Evolutionary conservation across 2,888 invertebrate genomes (phyloP).

Genomic region (Meta bourneti): DNA sequence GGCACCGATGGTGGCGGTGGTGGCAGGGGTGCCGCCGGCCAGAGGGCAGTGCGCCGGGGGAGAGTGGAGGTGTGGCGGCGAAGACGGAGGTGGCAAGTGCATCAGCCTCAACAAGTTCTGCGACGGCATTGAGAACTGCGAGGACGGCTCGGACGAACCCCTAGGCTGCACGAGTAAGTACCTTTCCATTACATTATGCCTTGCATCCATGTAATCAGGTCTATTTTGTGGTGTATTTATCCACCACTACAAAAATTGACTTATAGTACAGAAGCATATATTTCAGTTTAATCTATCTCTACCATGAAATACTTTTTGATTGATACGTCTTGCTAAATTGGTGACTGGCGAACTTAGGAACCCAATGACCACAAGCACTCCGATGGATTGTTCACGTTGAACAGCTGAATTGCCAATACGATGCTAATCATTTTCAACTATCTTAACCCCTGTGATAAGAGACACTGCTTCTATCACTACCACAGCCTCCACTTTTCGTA

Average conservation of each 20-base stretch:
- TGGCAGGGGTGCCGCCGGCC: slow-evolving; percentile 23
- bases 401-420: too few species aligned
- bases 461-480: too few species aligned
- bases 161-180: slow-evolving; percentile 89
- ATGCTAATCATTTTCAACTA: too few species aligned
- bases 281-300: too few species aligned
- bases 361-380: too few species aligned
- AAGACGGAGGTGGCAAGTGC: slow-evolving; percentile 57
- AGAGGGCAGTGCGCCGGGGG: slow-evolving; percentile 33
- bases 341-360: background rate
- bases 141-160: slow-evolving; percentile 89
- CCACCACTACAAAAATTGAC: background rate
- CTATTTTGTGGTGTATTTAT: too few species aligned
- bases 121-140: slow-evolving; percentile 89
- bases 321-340: background rate
- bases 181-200: background rate
- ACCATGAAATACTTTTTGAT: too few species aligned
- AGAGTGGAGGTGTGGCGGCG: slow-evolving; percentile 61
- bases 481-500: too few species aligned
- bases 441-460: too few species aligned
- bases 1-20: slow-evolving; percentile 5
- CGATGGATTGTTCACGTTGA: background rate
- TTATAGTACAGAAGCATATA: too few species aligned
- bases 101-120: slow-evolving; percentile 88
- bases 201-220: too few species aligned